Conservation (phyloP, 2,113 vertebrate genomes). For the Apaloderma vittatum region DNA sequence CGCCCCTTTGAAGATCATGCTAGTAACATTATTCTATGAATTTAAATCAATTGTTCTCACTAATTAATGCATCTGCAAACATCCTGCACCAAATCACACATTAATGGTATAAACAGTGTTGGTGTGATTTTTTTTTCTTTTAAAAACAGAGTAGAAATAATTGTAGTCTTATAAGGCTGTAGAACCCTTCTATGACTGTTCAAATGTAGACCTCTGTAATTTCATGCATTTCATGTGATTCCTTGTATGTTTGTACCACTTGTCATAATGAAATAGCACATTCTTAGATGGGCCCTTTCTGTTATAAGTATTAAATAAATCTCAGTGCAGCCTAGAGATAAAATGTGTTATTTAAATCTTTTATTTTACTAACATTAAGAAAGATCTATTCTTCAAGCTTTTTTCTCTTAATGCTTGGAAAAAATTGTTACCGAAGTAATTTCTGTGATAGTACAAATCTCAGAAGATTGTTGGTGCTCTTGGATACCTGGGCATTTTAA, state of each 20-base stretch:
- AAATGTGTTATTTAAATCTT: neutral
- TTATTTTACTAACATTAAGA: neutral
- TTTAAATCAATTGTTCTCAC: neutral
- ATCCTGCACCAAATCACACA: neutral
- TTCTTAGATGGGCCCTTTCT: neutral
- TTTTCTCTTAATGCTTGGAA: neutral
- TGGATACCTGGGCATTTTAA: neutral
- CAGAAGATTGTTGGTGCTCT: neutral
- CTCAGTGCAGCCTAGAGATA: neutral
- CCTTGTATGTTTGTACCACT: neutral
- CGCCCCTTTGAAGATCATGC: neutral
- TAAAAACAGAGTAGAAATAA: neutral
- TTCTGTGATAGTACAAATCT: neutral
- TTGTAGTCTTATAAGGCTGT: neutral
- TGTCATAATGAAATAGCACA: neutral
- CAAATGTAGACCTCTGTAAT: neutral
- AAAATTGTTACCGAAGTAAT: neutral
- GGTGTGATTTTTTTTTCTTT: neutral
- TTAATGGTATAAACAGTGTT: neutral
- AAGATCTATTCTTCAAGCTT: neutral
- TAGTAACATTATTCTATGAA: neutral
- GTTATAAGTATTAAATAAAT: neutral
- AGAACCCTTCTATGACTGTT: neutral
- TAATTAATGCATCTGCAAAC: neutral
- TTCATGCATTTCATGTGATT: neutral